A percentile compares a stretch with the other conserved stretches of the same genome.
phyloP scores from a whole-genome alignment of 2,113 vertebrate species.

The Cavia aperea region DNA sequence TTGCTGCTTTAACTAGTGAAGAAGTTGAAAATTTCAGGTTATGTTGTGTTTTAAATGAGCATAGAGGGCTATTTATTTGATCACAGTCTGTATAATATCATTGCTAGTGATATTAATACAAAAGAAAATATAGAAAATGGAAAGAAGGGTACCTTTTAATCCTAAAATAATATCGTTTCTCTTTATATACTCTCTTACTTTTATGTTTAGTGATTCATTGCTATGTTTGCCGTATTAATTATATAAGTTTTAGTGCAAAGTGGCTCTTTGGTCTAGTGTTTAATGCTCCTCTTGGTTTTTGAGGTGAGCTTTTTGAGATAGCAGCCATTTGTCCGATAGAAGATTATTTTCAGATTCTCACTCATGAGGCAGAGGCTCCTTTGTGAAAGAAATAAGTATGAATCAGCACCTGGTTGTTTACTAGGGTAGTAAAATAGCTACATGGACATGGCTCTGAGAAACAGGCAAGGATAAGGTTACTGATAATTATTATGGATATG shows the following conservation, averaged over 20 bases:
- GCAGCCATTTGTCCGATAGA: neutral
- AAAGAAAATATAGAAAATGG: neutral
- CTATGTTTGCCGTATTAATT: neutral
- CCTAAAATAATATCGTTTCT: conserved; percentile 2
- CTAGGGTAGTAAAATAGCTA: neutral
- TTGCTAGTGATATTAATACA: neutral
- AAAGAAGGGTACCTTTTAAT: neutral
- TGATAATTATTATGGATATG: neutral
- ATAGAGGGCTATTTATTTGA: neutral
- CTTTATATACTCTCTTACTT: neutral
- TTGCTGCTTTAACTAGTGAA: neutral
- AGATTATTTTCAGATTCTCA: neutral
- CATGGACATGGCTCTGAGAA: neutral
- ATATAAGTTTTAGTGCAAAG: neutral
- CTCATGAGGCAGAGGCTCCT: neutral
- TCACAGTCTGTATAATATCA: neutral
- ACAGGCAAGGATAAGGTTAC: neutral
- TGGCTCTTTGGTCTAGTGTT: neutral
- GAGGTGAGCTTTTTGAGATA: neutral
- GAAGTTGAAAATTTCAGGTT: neutral
- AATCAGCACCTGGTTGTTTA: neutral
- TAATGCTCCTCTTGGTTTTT: neutral
- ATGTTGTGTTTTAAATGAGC: neutral
- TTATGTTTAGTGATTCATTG: neutral
- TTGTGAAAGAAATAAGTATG: neutral